phyloP scores from a whole-genome alignment of 2,888 invertebrate species.

The Leptarthrus brevirostris region DNA sequence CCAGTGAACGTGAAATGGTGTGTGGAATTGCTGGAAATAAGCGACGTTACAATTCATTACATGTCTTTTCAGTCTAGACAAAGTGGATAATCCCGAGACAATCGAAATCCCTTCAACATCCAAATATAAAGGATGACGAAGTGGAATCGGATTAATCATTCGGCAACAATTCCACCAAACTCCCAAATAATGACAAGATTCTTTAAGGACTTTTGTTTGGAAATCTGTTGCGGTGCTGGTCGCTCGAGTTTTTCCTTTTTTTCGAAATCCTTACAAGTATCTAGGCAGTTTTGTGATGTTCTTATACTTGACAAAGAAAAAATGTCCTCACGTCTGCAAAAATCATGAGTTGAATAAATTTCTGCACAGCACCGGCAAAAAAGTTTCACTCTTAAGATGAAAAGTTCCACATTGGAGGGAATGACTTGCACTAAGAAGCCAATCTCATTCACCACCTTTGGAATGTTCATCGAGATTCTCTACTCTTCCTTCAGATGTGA shows the following conservation, averaged over 20 bases:
- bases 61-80: slow-evolving; percentile 37
- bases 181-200: slow-evolving; percentile 8
- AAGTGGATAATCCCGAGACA: slow-evolving; percentile 40
- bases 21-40: slow-evolving; percentile 31
- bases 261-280: neutral
- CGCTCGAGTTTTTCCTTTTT: neutral
- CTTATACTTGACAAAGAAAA: slow-evolving; percentile 32
- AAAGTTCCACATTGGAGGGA: slow-evolving; percentile 10
- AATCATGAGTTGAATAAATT: slow-evolving; percentile 47
- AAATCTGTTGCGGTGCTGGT: neutral
- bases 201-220: slow-evolving; percentile 10
- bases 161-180: slow-evolving; percentile 23
- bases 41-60: slow-evolving; percentile 29
- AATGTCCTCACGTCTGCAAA: slow-evolving; percentile 44
- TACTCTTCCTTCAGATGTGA: neutral
- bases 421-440: slow-evolving; percentile 41
- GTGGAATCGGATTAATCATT: slow-evolving; percentile 29
- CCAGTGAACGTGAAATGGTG: slow-evolving; percentile 36
- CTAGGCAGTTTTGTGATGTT: slow-evolving; percentile 7
- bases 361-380: slow-evolving; percentile 22
- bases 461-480: slow-evolving; percentile 3
- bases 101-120: slow-evolving; percentile 27
- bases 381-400: slow-evolving; percentile 11
- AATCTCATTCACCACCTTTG: slow-evolving; percentile 27
- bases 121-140: slow-evolving; percentile 21